Percentiles rank a stretch among this genome's conserved stretches.
These are phyloP conservation scores for Opisthograptis luteolata DNA, from an alignment of 2,888 invertebrate species.

Conservation along the genomic window DNA sequence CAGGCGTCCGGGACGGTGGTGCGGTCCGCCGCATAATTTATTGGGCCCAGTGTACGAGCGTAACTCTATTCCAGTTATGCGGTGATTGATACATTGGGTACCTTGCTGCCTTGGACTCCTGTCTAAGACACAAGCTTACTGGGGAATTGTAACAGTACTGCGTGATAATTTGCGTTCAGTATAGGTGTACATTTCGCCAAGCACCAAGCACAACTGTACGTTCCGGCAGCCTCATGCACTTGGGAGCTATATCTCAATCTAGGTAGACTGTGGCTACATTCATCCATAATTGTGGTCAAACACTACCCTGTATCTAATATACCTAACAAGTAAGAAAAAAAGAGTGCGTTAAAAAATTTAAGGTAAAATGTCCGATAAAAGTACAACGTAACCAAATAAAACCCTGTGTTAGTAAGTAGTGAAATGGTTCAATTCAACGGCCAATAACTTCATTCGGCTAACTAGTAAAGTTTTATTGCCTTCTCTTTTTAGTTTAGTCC, in stretches of 20 bases:
- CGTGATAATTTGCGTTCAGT: too few species aligned
- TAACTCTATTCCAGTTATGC: constrained; percentile 45
- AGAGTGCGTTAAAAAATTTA: neutral
- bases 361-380: neutral
- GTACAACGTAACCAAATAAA: neutral
- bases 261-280: too few species aligned
- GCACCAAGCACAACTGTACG: too few species aligned
- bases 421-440: constrained; percentile 26
- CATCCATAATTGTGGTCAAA: too few species aligned
- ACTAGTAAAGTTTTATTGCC: constrained; percentile 33
- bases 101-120: too few species aligned
- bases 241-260: too few species aligned
- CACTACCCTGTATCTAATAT: too few species aligned
- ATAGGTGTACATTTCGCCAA: too few species aligned
- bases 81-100: constrained; percentile 37
- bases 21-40: constrained; percentile 79
- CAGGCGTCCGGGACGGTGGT: constrained; percentile 66
- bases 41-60: constrained; percentile 62
- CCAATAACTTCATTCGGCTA: constrained; percentile 33
- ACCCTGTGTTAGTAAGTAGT: constrained; percentile 2
- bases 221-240: too few species aligned
- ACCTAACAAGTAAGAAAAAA: too few species aligned
- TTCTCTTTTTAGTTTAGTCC: constrained; percentile 33
- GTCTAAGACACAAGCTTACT: too few species aligned
- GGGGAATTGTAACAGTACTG: too few species aligned